These are phyloP conservation scores for Rutpela maculata DNA, from an alignment of 2,888 invertebrate species.

Conservation along the genomic window DNA sequence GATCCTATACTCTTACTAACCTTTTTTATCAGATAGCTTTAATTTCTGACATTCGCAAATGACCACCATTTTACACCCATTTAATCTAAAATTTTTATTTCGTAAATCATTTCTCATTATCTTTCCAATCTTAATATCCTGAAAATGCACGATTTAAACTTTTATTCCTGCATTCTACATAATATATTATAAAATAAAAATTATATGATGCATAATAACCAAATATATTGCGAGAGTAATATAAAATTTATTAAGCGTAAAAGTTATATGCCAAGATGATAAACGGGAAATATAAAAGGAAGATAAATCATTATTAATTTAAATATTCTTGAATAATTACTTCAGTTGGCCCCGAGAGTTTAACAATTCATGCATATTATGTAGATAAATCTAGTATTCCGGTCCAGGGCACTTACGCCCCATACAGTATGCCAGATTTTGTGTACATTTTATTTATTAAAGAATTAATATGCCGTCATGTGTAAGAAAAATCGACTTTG, in stretches of 20 bases:
- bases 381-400: background rate
- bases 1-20: too few species aligned
- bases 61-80: too few species aligned
- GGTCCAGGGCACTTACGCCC: too few species aligned
- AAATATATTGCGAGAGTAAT: background rate
- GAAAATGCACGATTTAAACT: background rate
- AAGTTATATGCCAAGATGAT: background rate
- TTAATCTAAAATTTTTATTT: background rate
- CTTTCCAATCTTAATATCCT: background rate
- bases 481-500: too few species aligned
- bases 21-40: too few species aligned
- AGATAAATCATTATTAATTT: constrained; percentile 6
- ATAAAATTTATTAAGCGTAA: background rate
- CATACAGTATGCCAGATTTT: too few species aligned
- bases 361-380: background rate
- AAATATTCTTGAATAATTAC: constrained; percentile 10
- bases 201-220: background rate
- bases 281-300: constrained; percentile 2
- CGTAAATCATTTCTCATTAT: background rate
- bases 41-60: too few species aligned
- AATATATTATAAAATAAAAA: background rate
- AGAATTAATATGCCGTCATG: too few species aligned
- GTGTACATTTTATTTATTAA: too few species aligned
- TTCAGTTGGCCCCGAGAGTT: background rate
- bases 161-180: background rate